Percentiles rank a stretch among this genome's conserved stretches.
phyloP scores from a whole-genome alignment of 2,113 vertebrate species.

The Oncorhynchus tshawytscha region DNA sequence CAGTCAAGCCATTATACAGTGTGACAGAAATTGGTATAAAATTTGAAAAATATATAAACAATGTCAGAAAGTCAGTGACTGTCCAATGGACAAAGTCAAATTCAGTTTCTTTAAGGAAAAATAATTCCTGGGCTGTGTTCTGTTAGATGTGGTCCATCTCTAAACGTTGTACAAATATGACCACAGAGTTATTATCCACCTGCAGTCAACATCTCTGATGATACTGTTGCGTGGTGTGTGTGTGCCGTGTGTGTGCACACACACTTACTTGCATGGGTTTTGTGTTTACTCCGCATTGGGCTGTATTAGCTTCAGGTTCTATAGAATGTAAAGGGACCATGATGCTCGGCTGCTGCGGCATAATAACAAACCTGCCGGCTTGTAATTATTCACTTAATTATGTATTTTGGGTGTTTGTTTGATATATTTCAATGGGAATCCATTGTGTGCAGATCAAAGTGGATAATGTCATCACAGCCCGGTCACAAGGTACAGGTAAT shows the following conservation, averaged over 20 bases:
- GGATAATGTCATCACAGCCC: slow-evolving; percentile 20
- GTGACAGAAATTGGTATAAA: not conserved
- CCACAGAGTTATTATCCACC: slow-evolving; percentile 37
- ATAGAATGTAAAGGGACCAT: slow-evolving; percentile 47
- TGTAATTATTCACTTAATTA: slow-evolving; percentile 51
- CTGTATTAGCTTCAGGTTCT: slow-evolving; percentile 36
- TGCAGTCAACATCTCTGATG: slow-evolving; percentile 18
- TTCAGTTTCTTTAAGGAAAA: not conserved
- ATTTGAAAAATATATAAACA: not conserved
- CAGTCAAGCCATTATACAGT: not conserved
- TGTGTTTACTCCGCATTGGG: slow-evolving; percentile 2
- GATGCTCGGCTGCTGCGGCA: slow-evolving; percentile 19
- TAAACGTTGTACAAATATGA: slow-evolving; percentile 28
- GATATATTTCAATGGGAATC: slow-evolving; percentile 28
- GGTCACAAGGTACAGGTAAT: slow-evolving; percentile 27
- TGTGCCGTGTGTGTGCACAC: not conserved
- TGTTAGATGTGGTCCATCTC: slow-evolving; percentile 2
- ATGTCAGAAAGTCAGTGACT: not conserved
- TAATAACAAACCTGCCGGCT: slow-evolving; percentile 27
- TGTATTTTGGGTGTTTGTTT: slow-evolving; percentile 40
- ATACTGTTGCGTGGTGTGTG: not conserved
- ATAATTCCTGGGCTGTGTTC: too few relatives aligned
- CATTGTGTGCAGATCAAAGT: slow-evolving; percentile 39
- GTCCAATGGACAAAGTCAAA: too few relatives aligned
- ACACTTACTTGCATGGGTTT: too few relatives aligned